Evolutionary conservation across 2,888 invertebrate species (phyloP), one percentile per base, ranked within the genome.

Genomic region (Melinaea marsaeus): DNA sequence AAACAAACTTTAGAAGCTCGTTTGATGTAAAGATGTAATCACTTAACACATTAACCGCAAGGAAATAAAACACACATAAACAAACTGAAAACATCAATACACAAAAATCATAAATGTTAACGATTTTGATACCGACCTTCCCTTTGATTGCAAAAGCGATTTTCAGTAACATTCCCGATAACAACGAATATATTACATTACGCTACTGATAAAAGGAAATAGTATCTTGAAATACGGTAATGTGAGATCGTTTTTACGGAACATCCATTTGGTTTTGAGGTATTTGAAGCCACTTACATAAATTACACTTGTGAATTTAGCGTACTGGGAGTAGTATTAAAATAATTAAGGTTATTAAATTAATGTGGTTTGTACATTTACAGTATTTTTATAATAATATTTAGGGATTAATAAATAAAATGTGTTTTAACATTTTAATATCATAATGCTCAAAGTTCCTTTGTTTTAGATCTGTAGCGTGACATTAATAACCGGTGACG

Each of bases 401-500:
- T 32, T 51, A 32, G 22, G 32, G 51, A 2, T 51, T 51, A 51
- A 51, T 32, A 22, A 7, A 3, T n/a, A 13, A 32, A 51, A 32
- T 9, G 51, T 6, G 51, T 7, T 51, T 51, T 32, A 32, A 46
- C 6, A 51, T 51, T 51, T 32, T 51, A 51, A 51, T 51, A 51
- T 32, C 22, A 32, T 51, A 51, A 32, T 51, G 32, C 51, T 32
- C 32, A 5, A 51, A 51, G 51, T 22, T 22, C 32, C 57, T 47
- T 58, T 64, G 64, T 64, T 55, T 35, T 47, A 55, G 64, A 58
- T 64, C 46, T 51, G 42, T 51, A 37, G 55, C 60, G 60, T 64
- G 55, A 58, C 64, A 61, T 64, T 64, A 61, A 64, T 56, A 61
- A 61, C 58, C 34, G 54, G 60, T 34, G 64, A 58, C 55, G 58